Evolutionary conservation across 2,888 invertebrate species (phyloP), one percentile per base, ranked within the genome.

Genomic region (Phorcus lineatus): DNA sequence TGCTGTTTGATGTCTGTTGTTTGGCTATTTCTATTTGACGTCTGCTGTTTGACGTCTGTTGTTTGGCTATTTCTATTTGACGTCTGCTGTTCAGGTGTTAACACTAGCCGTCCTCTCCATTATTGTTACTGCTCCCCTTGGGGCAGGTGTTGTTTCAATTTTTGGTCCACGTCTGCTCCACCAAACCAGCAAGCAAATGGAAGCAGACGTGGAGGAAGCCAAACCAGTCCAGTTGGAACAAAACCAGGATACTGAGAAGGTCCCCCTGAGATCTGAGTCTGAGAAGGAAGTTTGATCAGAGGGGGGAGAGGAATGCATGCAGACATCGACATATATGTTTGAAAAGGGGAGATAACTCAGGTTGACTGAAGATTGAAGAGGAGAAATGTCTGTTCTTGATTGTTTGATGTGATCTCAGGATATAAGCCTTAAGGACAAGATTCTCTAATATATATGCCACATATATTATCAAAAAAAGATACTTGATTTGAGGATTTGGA

Each of bases 41-140:
- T 47, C 47, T 47, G 47, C 47, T 13, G 13, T 36, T 36, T n/a
- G 17, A 22, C 22, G 54, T 22, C 47, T 28, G 16, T n/a, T 40
- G 79, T 79, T 31, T 88, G 91, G 88, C 83, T 92, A n/a, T 87
- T 92, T 4, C 47, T 47, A 11, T 47, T 47, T 11, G n/a, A 24
- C 19, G 55, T 24, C 52, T 31, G 16, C 40, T 47, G 80, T 79
- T 31, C 88, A 91, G 88, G 84, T 92, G 19, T 87, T 92, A 28
- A 91, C 91, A 11, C 85, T 92, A 53, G 92, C 92, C 16, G 92
- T 92, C 13, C 84, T 92, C 24, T 88, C 89, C 57, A 92, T 92
- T 77, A 82, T 92, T 36, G 87, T 92, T 66, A 92, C 92, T 2
- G 92, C 92, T 3, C 92, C 92, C 1, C 82, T 92, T 1, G 92